Percentiles rank a stretch among this genome's conserved stretches.
Conservation (phyloP, 2,113 vertebrate genomes). For the Todiramphus chloris region DNA sequence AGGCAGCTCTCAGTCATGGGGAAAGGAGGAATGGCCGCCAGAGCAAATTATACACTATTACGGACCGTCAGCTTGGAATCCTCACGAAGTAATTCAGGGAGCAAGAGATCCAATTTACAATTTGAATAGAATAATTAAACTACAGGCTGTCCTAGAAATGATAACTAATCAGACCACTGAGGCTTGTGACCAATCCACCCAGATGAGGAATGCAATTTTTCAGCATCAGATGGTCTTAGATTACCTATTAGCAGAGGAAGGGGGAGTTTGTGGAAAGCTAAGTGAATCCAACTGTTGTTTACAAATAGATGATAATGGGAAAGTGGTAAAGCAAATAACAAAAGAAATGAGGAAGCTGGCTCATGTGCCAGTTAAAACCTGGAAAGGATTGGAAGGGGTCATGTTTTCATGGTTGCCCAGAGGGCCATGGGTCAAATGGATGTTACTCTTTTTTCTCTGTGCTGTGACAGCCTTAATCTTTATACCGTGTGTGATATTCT, state of each 20-base stretch:
- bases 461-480: too few species aligned
- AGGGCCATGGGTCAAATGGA: background rate
- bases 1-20: background rate
- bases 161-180: too few species aligned
- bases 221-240: background rate
- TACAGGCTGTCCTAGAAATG: too few species aligned
- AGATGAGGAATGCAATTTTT: background rate
- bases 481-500: too few species aligned
- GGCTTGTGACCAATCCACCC: too few species aligned
- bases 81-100: background rate
- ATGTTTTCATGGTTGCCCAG: background rate
- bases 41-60: background rate
- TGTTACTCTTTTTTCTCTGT: too few species aligned
- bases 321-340: background rate
- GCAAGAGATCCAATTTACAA: background rate
- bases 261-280: background rate
- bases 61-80: background rate
- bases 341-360: background rate
- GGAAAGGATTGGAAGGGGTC: background rate
- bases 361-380: background rate
- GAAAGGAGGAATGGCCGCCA: background rate
- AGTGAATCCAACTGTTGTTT: background rate
- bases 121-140: too few species aligned
- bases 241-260: background rate
- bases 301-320: background rate